Conservation (phyloP, 2,113 vertebrate species). For the Ptyas mucosa region DNA sequence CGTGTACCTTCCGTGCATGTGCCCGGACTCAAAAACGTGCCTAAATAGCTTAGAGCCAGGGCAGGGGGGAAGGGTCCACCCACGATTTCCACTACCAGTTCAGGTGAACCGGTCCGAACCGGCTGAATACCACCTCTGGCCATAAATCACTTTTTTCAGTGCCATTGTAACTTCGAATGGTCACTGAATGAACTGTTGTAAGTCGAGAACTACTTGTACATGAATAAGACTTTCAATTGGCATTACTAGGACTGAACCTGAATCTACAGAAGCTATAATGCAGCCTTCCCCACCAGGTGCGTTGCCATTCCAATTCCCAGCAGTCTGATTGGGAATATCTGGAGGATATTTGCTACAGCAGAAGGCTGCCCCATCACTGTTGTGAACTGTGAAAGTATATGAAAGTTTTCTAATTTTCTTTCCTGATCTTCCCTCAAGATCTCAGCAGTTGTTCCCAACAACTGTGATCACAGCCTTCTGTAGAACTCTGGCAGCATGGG, state of each 20-base stretch:
- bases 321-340: background rate
- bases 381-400: slow-evolving; percentile 34
- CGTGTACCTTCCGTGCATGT: too few relatives aligned
- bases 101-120: too few relatives aligned
- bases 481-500: slow-evolving; percentile 5
- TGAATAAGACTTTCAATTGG: background rate
- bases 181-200: background rate
- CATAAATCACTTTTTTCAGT: background rate
- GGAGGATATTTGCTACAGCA: background rate
- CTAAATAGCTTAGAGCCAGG: too few relatives aligned
- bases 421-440: slow-evolving; percentile 2
- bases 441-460: slow-evolving; percentile 47
- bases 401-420: background rate
- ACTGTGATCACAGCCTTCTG: slow-evolving; percentile 44
- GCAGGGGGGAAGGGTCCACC: too few relatives aligned
- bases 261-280: background rate
- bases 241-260: background rate
- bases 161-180: background rate
- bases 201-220: background rate
- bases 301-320: background rate
- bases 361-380: background rate
- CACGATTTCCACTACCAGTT: too few relatives aligned
- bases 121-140: too few relatives aligned
- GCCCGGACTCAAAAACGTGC: too few relatives aligned
- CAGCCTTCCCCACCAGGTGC: background rate